Evolutionary conservation across 2,797 vertebrate species (phyloP), one percentile per base, ranked within the genome.

Genomic region (Leptatherina wallacei): DNA sequence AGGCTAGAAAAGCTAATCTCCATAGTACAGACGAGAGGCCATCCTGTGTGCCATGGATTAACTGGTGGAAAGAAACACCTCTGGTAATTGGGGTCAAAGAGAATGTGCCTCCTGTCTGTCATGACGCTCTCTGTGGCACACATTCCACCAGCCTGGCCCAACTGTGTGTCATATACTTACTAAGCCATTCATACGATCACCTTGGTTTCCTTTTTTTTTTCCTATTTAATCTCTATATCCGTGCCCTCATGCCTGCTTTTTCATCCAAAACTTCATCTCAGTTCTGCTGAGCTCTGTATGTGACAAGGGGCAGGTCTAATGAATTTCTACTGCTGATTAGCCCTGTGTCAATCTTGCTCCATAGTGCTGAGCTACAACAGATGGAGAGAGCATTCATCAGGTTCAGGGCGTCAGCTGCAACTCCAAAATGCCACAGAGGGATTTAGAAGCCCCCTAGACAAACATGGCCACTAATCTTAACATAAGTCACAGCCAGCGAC

Each of bases 31-130:
- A 71, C 69, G 61, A 47, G 81, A 57, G 79, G 77, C 80, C 78
- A 82, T 65, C 81, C 78, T 82, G 70, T 67, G 83, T 47, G 77
- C 81, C 71, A 18, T 7, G 85, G 93, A 93, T 94, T 92, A 94
- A 69, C 81, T 29, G 74, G 73, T 80, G 84, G 85, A 91, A 82
- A 85, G 77, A 73, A 92, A 92, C 85, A 93, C 91, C 91, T 92
- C 87, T 79, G 80, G 84, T 94, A 94, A 93, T 93, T 93, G 89
- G 93, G 92, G 90, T 93, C 90, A 92, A 90, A 91, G 73, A 89
- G 87, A 91, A 93, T 74, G 83, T 86, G 79, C 85, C 75, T 88
- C 86, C 84, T 88, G 84, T 90, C 91, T 85, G 89, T 91, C 88
- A 91, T 75, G 77, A 84, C 85, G 59, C 86, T 85, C 81, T 91